phyloP scores from a whole-genome alignment of 30 jellyfish, hydroid and myxozoan genomes.

The Cassiopea xamachana region DNA sequence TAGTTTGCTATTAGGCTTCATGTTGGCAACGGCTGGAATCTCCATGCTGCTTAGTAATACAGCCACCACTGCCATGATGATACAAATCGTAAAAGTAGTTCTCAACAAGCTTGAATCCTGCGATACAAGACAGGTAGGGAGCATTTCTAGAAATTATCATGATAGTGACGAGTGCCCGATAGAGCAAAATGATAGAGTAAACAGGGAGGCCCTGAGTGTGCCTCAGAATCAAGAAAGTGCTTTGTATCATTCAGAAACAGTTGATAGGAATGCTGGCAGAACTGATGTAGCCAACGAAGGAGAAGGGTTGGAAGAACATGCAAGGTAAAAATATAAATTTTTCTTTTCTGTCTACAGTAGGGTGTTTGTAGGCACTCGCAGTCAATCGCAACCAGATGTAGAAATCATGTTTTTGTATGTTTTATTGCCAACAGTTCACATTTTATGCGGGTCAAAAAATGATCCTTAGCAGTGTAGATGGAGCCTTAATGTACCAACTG shows the following conservation, averaged over 20 bases:
- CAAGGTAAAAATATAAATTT: neutral
- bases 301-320: neutral
- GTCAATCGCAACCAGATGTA: no score
- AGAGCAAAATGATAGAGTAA: neutral
- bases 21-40: conserved; percentile 82
- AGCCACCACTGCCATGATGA: conserved; percentile 95
- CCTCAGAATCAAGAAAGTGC: neutral
- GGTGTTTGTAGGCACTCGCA: no score
- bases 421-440: no score
- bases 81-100: conserved; percentile 80
- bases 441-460: no score
- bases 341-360: neutral
- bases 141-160: neutral
- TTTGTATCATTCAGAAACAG: neutral
- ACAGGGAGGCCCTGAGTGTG: neutral
- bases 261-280: neutral
- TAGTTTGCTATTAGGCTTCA: conserved; percentile 83
- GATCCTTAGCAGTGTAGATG: no score
- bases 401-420: no score
- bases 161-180: neutral
- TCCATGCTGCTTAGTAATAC: conserved; percentile 90
- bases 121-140: conserved; percentile 2
- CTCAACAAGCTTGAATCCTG: conserved; percentile 63
- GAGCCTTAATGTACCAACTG: no score
- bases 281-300: neutral